Percentiles rank a stretch among this genome's conserved stretches.
These are phyloP conservation scores for Cairina moschata DNA, from an alignment of 2,113 vertebrate genomes.

Conservation along the genomic window DNA sequence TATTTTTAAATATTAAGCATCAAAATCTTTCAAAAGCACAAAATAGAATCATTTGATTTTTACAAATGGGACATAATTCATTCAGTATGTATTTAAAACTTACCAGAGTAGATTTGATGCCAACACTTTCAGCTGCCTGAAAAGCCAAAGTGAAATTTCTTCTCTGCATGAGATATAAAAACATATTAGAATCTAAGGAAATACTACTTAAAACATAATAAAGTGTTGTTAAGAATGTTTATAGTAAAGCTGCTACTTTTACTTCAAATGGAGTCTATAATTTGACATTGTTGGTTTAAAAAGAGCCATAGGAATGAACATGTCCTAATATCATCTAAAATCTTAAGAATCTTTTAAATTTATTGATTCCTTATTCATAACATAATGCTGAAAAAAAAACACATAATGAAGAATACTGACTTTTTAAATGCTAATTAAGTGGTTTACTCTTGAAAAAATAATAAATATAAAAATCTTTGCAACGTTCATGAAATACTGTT, in stretches of 20 bases:
- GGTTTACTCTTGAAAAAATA: neutral
- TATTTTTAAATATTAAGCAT: slow-evolving; percentile 2
- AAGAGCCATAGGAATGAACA: neutral
- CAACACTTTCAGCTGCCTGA: slow-evolving; percentile 97
- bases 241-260: neutral
- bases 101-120: slow-evolving; percentile 98
- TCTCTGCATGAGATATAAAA: slow-evolving; percentile 76
- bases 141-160: slow-evolving; percentile 96
- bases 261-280: neutral
- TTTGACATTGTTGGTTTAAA: neutral
- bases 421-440: neutral
- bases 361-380: neutral
- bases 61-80: neutral
- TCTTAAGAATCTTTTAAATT: too few relatives aligned
- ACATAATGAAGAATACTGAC: neutral
- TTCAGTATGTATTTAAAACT: slow-evolving; percentile 60
- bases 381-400: neutral
- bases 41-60: neutral
- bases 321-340: neutral
- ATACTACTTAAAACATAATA: neutral
- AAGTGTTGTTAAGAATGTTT: neutral
- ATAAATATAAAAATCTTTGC: neutral
- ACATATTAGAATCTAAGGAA: slow-evolving; percentile 1
- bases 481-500: neutral
- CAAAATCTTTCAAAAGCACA: neutral